phyloP scores from a whole-genome alignment of 2,797 vertebrate species.

The Sebastes oblongus region DNA sequence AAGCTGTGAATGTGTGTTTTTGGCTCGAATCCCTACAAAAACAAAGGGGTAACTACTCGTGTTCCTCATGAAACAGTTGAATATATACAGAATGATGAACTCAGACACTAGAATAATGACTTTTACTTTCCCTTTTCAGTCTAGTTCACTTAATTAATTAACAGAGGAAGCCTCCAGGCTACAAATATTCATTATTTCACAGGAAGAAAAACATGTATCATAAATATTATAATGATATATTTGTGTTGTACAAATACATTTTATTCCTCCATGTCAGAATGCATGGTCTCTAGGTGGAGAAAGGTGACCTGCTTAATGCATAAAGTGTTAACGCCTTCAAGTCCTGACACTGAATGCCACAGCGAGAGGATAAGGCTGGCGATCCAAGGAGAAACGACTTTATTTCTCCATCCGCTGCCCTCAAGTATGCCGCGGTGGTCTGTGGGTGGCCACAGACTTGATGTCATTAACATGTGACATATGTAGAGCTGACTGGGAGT shows the following conservation, averaged over 20 bases:
- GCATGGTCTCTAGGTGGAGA: background rate
- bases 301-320: constrained; percentile 23
- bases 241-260: constrained; percentile 45
- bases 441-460: constrained; percentile 72
- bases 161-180: constrained; percentile 57
- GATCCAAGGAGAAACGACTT: constrained; percentile 59
- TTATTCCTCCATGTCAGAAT: background rate
- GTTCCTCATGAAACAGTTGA: constrained; percentile 40
- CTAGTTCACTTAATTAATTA: constrained; percentile 73
- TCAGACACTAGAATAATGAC: constrained; percentile 63
- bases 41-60: constrained; percentile 28
- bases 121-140: constrained; percentile 67
- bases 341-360: constrained; percentile 37
- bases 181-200: constrained; percentile 71
- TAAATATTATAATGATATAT: constrained; percentile 66
- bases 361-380: constrained; percentile 22
- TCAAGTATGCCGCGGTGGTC: constrained; percentile 34
- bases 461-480: constrained; percentile 81
- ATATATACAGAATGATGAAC: constrained; percentile 46
- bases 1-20: constrained; percentile 46
- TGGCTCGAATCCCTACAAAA: constrained; percentile 53
- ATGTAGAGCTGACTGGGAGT: constrained; percentile 79
- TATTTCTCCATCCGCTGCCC: constrained; percentile 55
- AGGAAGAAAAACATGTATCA: constrained; percentile 63
- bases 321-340: constrained; percentile 31